phyloP scores from a whole-genome alignment of 1,140 invertebrate species.

The Meloidogyne exigua region DNA sequence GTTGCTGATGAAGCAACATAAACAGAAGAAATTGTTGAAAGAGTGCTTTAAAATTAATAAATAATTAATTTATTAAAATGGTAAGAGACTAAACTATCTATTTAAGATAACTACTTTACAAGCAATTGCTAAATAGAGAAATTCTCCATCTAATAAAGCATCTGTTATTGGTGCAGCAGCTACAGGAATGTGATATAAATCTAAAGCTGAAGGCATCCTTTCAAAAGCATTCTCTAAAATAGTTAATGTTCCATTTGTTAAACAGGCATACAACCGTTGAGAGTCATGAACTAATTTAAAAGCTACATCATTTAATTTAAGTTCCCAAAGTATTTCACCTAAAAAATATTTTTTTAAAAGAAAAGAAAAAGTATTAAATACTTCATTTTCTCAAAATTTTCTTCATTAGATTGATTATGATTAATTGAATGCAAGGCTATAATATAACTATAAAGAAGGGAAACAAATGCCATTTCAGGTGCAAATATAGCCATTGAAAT shows the following conservation, averaged over 20 bases:
- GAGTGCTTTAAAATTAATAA: slow-evolving; percentile 64
- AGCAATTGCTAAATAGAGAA: slow-evolving; percentile 67
- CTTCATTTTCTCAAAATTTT: not conserved
- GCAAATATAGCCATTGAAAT: slow-evolving; percentile 65
- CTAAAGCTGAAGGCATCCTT: slow-evolving; percentile 53
- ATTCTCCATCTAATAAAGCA: slow-evolving; percentile 64
- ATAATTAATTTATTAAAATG: slow-evolving; percentile 9
- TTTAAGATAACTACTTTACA: slow-evolving; percentile 67
- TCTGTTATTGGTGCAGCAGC: slow-evolving; percentile 66
- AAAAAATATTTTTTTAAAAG: not conserved
- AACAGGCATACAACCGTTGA: slow-evolving; percentile 65
- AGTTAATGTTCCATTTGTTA: slow-evolving; percentile 68
- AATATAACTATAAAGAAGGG: slow-evolving; percentile 66
- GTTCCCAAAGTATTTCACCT: slow-evolving; percentile 64
- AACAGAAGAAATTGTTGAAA: slow-evolving; percentile 66
- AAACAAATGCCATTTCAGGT: slow-evolving; percentile 65
- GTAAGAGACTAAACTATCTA: slow-evolving; percentile 60
- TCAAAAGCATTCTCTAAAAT: slow-evolving; percentile 65
- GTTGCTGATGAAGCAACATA: slow-evolving; percentile 63
- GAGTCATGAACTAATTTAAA: slow-evolving; percentile 64
- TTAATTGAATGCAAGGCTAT: slow-evolving; percentile 62
- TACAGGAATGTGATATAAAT: slow-evolving; percentile 67
- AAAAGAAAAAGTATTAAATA: not conserved
- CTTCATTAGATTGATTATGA: slow-evolving; percentile 31
- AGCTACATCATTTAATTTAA: slow-evolving; percentile 67